Conservation (phyloP, 37 sponge, comb jelly and placozoan genomes). For the Halisarca cf. caerulea region DNA sequence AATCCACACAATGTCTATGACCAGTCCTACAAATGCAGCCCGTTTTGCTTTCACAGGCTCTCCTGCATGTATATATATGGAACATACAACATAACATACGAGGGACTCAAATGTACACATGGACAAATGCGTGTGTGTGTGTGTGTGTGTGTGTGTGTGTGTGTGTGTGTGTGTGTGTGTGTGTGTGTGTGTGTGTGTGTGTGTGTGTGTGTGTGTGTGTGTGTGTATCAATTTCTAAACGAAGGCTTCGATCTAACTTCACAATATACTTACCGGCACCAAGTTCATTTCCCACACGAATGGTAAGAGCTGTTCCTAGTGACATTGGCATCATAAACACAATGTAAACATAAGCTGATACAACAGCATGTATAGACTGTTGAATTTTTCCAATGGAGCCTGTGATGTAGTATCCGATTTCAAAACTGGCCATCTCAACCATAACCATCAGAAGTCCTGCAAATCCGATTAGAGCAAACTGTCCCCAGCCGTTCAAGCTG, state of each 20-base stretch:
- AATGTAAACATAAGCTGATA: constrained; percentile 8
- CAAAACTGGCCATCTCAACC: constrained; percentile 15
- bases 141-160: too few species aligned
- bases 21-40: background rate
- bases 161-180: too few species aligned
- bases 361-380: constrained; percentile 24
- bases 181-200: too few species aligned
- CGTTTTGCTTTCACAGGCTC: background rate
- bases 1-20: background rate
- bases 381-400: constrained; percentile 27
- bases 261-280: constrained; percentile 39
- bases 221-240: too few species aligned
- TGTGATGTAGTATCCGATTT: constrained; percentile 40
- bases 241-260: too few species aligned
- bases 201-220: too few species aligned
- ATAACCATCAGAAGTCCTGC: background rate
- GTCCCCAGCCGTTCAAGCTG: background rate
- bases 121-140: too few species aligned
- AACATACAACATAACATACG: too few species aligned
- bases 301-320: constrained; percentile 22
- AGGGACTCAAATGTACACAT: too few species aligned
- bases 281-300: constrained; percentile 58
- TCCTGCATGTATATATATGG: too few species aligned
- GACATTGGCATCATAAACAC: constrained; percentile 37
- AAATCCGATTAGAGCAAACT: background rate